Conservation (phyloP, 2,113 vertebrate species). For the Microtus pennsylvanicus region DNA sequence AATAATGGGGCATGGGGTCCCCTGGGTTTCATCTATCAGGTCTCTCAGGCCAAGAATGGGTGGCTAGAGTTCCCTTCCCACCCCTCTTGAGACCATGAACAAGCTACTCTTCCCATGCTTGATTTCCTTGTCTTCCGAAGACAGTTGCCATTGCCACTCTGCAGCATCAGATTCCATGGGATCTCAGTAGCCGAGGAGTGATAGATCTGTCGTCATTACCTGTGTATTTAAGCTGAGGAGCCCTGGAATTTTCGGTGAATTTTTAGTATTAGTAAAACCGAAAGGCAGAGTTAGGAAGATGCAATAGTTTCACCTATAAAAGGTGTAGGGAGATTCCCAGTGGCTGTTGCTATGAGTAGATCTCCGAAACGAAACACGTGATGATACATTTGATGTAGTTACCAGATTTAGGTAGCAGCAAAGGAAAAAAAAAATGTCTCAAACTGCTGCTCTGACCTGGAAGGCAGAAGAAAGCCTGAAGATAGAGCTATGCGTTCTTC, state of each 20-base stretch:
- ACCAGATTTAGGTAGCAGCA: neutral
- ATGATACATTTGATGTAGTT: neutral
- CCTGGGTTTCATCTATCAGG: neutral
- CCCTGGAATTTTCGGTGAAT: slow-evolving; percentile 74
- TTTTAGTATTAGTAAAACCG: slow-evolving; percentile 68
- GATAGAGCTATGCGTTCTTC: neutral
- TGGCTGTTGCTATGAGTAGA: slow-evolving; percentile 36
- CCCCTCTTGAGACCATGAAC: neutral
- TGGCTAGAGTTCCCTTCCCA: neutral
- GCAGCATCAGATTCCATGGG: neutral
- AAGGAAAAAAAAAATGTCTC: slow-evolving; percentile 40
- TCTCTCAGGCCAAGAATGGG: neutral
- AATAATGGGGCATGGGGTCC: neutral
- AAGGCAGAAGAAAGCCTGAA: neutral
- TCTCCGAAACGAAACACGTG: slow-evolving; percentile 11
- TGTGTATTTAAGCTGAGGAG: neutral
- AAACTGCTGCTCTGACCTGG: neutral
- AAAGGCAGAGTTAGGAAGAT: slow-evolving; percentile 59
- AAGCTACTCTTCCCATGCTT: neutral
- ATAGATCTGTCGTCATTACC: slow-evolving; percentile 22
- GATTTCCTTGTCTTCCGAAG: neutral
- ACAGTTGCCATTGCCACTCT: neutral
- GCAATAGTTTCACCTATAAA: slow-evolving; percentile 35
- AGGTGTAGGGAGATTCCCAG: slow-evolving; percentile 67
- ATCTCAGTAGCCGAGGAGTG: neutral